A percentile compares a stretch with the other conserved stretches of the same genome.
These are phyloP conservation scores for Neodiprion fabricii DNA, from an alignment of 1,140 invertebrate species.

Conservation along the genomic window DNA sequence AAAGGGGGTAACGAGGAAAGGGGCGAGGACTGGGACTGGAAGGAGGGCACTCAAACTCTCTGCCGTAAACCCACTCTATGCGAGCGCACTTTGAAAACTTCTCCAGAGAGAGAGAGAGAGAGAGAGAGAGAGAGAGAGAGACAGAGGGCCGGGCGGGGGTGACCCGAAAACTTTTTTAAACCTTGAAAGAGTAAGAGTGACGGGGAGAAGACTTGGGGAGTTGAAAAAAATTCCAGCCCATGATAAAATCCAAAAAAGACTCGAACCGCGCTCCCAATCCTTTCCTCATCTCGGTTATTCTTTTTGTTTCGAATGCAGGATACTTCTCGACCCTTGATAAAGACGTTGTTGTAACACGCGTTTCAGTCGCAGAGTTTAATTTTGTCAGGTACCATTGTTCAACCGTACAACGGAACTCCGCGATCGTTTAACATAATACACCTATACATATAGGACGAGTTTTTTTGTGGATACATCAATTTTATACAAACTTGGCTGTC, in stretches of 20 bases:
- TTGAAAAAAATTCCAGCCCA: background rate
- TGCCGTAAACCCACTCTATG: background rate
- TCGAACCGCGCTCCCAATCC: background rate
- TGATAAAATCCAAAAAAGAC: background rate
- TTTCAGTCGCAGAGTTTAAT: too few species aligned
- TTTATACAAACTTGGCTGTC: too few species aligned
- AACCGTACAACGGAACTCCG: too few species aligned
- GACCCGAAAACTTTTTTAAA: background rate
- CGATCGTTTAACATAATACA: too few species aligned
- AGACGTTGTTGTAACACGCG: too few species aligned
- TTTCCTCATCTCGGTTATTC: too few species aligned
- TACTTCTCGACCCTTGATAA: too few species aligned
- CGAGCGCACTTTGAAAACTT: background rate
- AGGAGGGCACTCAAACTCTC: constrained; percentile 1
- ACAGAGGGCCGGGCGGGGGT: background rate
- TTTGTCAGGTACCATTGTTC: too few species aligned
- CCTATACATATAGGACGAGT: too few species aligned
- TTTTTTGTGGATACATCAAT: too few species aligned
- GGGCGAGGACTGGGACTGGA: background rate
- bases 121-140: too few species aligned
- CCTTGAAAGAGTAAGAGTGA: background rate
- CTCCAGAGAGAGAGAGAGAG: background rate
- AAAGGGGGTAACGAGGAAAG: background rate
- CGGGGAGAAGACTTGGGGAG: background rate
- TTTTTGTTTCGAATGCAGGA: too few species aligned